A percentile compares a stretch with the other conserved stretches of the same genome.
phyloP scores from a whole-genome alignment of 2,113 vertebrate genomes.

The Bucco capensis region DNA sequence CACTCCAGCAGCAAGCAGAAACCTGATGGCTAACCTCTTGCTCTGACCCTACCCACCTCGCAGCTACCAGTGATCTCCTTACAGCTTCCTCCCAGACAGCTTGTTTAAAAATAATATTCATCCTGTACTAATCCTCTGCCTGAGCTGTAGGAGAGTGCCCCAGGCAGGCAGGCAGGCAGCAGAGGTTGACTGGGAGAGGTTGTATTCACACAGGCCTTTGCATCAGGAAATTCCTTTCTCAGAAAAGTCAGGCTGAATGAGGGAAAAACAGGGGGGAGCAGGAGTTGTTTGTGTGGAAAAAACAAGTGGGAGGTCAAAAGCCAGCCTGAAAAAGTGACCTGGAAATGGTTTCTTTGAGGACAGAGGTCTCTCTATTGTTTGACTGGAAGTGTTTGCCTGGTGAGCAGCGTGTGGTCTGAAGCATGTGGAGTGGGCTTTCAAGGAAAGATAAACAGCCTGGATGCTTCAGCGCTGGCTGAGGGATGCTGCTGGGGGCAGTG shows the following conservation, averaged over 20 bases:
- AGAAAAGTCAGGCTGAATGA: conserved; percentile 50
- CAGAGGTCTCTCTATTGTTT: conserved; percentile 69
- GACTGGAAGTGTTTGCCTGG: conserved; percentile 41
- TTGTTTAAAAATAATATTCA: conserved; percentile 55
- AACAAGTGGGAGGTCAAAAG: conserved; percentile 63
- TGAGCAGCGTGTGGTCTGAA: conserved; percentile 48
- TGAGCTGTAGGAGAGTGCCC: conserved; percentile 13
- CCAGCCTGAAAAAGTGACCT: conserved; percentile 60
- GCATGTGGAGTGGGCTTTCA: conserved; percentile 67
- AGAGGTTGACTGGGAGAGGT: conserved; percentile 40
- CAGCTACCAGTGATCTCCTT: conserved; percentile 28
- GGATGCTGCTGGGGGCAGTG: conserved; percentile 42
- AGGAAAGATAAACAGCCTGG: conserved; percentile 66
- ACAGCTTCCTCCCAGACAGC: conserved; percentile 67
- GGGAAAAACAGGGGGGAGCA: conserved; percentile 21
- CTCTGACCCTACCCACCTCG: conserved; percentile 5
- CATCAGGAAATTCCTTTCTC: conserved; percentile 77
- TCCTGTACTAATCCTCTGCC: neutral
- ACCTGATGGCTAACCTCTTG: conserved; percentile 52
- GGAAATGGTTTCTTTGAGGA: conserved; percentile 67
- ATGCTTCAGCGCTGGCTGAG: neutral
- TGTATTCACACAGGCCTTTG: conserved; percentile 41
- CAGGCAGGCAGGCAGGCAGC: conserved; percentile 46
- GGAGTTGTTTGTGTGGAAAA: conserved; percentile 77
- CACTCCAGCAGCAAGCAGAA: neutral